Evolutionary conservation across 2,113 vertebrate genomes (phyloP).

Genomic region (Nymphicus hollandicus): DNA sequence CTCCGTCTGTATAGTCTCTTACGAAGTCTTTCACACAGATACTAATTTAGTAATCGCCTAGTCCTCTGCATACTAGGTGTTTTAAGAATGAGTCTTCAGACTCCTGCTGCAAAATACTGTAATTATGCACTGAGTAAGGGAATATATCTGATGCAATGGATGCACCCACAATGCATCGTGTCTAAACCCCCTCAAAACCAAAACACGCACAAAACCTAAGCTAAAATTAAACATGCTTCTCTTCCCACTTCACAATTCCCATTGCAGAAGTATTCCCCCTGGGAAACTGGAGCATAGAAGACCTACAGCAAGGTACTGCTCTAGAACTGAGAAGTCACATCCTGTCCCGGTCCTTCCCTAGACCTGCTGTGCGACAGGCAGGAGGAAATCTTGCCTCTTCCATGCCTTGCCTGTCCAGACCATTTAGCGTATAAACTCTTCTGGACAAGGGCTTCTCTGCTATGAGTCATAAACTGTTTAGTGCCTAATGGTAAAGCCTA

Average conservation of each 20-base stretch:
- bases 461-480: slow-evolving; percentile 67
- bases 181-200: not conserved
- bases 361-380: not conserved
- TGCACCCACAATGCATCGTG: not conserved
- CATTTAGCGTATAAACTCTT: not conserved
- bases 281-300: not conserved
- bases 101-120: not conserved
- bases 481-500: slow-evolving; percentile 64
- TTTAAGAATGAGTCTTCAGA: not conserved
- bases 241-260: not conserved
- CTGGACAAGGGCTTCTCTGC: slow-evolving; percentile 33
- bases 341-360: not conserved
- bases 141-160: not conserved
- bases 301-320: not conserved
- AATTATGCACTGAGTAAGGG: not conserved
- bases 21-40: not conserved
- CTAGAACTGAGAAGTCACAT: not conserved
- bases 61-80: not conserved
- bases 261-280: not conserved
- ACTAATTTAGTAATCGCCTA: not conserved
- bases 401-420: not conserved
- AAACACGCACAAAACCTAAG: not conserved
- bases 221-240: not conserved
- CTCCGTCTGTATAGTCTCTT: not conserved
- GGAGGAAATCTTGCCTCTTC: not conserved